Conservation (phyloP, 2,113 vertebrate genomes). For the Elgaria multicarinata region DNA sequence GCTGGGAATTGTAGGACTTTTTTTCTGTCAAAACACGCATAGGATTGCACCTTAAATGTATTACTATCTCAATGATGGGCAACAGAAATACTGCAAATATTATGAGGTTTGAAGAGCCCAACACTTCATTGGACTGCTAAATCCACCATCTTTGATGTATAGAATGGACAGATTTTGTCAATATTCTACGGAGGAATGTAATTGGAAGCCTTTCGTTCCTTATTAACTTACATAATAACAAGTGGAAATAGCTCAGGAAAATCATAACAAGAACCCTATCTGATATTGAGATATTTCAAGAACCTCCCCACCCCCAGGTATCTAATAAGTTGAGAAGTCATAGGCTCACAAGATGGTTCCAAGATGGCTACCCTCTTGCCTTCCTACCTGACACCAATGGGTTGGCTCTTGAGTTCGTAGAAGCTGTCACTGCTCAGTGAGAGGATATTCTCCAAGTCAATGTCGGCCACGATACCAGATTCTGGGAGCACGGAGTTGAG, state of each 20-base stretch:
- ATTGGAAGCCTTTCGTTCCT: background rate
- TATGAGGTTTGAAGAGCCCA: background rate
- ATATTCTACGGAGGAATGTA: background rate
- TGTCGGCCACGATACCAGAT: conserved; percentile 90
- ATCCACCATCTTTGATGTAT: background rate
- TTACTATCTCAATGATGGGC: no score
- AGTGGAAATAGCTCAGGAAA: background rate
- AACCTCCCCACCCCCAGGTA: background rate
- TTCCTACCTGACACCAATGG: conserved; percentile 63
- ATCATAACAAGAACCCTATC: background rate
- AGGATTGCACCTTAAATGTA: background rate
- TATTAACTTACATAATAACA: background rate
- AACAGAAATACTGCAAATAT: background rate
- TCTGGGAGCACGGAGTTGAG: conserved; percentile 83
- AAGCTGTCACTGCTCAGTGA: conserved; percentile 79
- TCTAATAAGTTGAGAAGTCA: background rate
- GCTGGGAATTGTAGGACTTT: no score
- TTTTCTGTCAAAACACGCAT: no score
- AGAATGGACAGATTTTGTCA: background rate
- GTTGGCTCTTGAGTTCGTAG: conserved; percentile 91
- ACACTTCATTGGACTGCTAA: background rate
- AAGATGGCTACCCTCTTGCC: background rate
- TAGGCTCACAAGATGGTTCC: background rate
- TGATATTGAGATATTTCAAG: background rate
- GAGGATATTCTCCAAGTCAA: conserved; percentile 83